Conservation (phyloP, 2,888 invertebrate species). For the Brenthis daphne region DNA sequence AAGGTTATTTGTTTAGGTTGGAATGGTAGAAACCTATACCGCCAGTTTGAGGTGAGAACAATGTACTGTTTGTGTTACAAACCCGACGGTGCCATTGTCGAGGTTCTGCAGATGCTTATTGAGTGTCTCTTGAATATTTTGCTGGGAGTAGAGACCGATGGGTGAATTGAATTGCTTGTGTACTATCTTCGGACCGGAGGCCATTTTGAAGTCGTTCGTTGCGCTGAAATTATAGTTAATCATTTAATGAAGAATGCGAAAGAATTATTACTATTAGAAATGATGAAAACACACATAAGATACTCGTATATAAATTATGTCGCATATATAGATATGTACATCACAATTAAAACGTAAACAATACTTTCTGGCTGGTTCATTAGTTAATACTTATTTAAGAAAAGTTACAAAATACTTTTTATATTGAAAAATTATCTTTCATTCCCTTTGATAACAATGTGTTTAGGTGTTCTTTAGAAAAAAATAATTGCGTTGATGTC, state of each 20-base stretch:
- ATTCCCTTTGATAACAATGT: no score
- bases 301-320: no score
- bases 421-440: no score
- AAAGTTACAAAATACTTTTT: no score
- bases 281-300: not conserved
- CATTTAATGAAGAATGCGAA: not conserved
- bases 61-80: constrained; percentile 59
- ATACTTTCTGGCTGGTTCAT: no score
- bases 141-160: constrained; percentile 91
- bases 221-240: constrained; percentile 61
- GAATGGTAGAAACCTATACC: constrained; percentile 21
- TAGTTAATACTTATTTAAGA: no score
- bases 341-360: no score
- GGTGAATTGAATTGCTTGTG: constrained; percentile 96
- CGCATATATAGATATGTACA: no score
- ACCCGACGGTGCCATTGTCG: constrained; percentile 91
- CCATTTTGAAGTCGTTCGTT: constrained; percentile 85
- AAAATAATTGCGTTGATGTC: not conserved
- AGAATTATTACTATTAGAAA: not conserved
- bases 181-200: constrained; percentile 87
- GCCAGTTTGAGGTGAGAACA: constrained; percentile 32
- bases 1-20: constrained; percentile 36
- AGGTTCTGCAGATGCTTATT: constrained; percentile 89
- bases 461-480: not conserved
- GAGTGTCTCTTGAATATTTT: constrained; percentile 90